Evolutionary conservation across 2,888 invertebrate species (phyloP).

Genomic region (Cordylochernes scorpioides): DNA sequence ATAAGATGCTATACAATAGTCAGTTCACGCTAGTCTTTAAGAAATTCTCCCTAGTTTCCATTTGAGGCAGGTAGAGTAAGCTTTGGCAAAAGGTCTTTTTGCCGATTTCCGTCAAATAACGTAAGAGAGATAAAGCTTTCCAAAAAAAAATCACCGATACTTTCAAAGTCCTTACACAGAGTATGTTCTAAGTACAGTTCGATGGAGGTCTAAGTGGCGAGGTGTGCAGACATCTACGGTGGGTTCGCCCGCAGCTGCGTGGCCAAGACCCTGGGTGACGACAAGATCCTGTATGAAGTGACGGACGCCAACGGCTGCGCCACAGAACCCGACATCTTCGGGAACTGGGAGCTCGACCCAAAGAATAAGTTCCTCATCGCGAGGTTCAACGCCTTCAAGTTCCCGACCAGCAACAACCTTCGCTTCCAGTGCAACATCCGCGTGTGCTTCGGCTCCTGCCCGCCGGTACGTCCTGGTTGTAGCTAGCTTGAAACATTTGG

Average conservation of each 20-base stretch:
- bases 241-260: constrained; percentile 78
- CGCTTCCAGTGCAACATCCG: constrained; percentile 83
- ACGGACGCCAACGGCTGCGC: constrained; percentile 83
- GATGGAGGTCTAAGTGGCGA: no score
- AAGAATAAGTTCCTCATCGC: constrained; percentile 59
- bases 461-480: constrained; percentile 38
- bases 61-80: no score
- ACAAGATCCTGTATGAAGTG: constrained; percentile 72
- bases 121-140: no score
- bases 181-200: no score
- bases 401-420: constrained; percentile 76
- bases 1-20: no score
- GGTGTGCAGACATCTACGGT: constrained; percentile 36
- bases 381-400: constrained; percentile 76
- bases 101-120: no score
- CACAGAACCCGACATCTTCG: constrained; percentile 68
- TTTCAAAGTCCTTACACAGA: no score
- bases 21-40: no score
- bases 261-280: constrained; percentile 49
- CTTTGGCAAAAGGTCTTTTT: no score
- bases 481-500: no score
- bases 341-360: constrained; percentile 68
- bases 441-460: constrained; percentile 79
- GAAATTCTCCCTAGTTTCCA: no score
- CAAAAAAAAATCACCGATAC: no score